Evolutionary conservation across 2,888 invertebrate genomes (phyloP).

Genomic region (Blera fallax): DNA sequence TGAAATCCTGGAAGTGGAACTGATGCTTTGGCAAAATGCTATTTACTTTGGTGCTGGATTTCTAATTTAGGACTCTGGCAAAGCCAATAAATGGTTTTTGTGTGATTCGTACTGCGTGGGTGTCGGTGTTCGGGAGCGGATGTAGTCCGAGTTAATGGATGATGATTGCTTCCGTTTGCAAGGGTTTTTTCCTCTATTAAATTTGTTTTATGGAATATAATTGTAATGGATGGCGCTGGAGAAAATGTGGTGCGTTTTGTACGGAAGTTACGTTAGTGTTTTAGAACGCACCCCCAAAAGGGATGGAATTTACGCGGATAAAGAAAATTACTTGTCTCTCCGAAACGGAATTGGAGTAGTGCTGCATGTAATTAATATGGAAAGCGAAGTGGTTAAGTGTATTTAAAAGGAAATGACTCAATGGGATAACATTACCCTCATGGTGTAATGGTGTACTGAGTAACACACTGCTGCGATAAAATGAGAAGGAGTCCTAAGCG

Average conservation of each 20-base stretch:
- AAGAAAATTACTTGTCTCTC: background rate
- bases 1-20: conserved; percentile 27
- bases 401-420: background rate
- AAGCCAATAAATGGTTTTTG: conserved; percentile 42
- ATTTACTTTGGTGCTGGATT: conserved; percentile 53
- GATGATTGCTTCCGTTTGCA: conserved; percentile 58
- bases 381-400: background rate
- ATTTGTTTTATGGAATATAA: conserved; percentile 48
- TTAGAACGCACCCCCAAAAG: background rate
- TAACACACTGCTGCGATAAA: too few species aligned
- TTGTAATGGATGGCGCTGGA: conserved; percentile 13
- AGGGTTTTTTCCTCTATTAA: background rate
- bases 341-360: background rate
- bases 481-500: too few species aligned
- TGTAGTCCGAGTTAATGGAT: conserved; percentile 44
- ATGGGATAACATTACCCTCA: too few species aligned
- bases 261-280: background rate
- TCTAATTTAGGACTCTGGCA: conserved; percentile 45
- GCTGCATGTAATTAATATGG: background rate
- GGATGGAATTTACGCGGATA: background rate
- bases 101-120: background rate
- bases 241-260: background rate
- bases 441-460: too few species aligned
- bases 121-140: background rate
- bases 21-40: conserved; percentile 62